A percentile compares a stretch with the other conserved stretches of the same genome.
Evolutionary conservation across 2,888 invertebrate genomes (phyloP).

Genomic region (Desoria tigrina): DNA sequence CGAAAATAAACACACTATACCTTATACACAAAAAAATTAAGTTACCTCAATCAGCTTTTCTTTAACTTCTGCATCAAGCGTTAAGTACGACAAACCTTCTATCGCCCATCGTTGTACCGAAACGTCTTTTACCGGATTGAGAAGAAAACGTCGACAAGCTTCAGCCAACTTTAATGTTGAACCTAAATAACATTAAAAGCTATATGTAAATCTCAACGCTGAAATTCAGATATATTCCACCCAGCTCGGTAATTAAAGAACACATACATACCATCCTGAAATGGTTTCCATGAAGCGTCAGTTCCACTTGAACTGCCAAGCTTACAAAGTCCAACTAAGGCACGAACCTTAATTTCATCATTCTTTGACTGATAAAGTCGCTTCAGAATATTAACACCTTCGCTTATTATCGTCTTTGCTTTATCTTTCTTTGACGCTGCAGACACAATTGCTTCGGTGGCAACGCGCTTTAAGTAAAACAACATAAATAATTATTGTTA

Average conservation of each 20-base stretch:
- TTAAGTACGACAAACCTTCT: conserved; percentile 93
- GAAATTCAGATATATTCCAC: background rate
- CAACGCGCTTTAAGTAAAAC: conserved; percentile 70
- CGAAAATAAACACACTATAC: background rate
- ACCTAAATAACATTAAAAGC: background rate
- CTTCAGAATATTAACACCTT: conserved; percentile 91
- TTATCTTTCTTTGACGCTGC: conserved; percentile 97
- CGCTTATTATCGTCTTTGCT: conserved; percentile 81
- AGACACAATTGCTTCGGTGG: conserved; percentile 94
- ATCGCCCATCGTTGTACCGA: conserved; percentile 94
- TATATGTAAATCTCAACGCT: conserved; percentile 57
- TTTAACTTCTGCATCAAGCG: conserved; percentile 97
- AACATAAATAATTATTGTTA: background rate
- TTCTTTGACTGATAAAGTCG: conserved; percentile 85
- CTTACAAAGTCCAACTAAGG: conserved; percentile 92
- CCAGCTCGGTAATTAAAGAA: background rate
- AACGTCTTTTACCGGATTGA: conserved; percentile 82
- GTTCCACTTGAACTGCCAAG: conserved; percentile 91
- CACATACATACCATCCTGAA: conserved; percentile 80
- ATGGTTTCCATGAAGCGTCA: conserved; percentile 90
- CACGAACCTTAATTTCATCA: conserved; percentile 85
- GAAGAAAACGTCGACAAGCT: conserved; percentile 86
- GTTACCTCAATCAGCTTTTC: conserved; percentile 88
- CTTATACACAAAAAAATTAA: conserved; percentile 27
- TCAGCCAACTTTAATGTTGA: conserved; percentile 88